Percentiles rank a stretch among this genome's conserved stretches.
Evolutionary conservation across 2,888 invertebrate genomes (phyloP).

Genomic region (Drosophila paucipuncta): DNA sequence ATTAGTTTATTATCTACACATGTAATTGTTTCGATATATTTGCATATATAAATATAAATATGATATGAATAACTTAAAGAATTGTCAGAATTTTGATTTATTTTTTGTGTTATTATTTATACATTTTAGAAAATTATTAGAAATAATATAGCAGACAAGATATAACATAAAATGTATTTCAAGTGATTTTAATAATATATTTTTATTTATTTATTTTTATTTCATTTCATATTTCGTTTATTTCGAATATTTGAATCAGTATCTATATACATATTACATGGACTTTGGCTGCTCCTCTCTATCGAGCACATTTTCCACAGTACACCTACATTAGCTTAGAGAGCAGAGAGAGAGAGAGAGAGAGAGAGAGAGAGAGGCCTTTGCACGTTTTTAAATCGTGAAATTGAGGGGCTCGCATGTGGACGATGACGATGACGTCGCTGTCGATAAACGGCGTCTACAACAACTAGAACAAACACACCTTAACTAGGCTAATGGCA

Average conservation of each 20-base stretch:
- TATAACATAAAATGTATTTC: background rate
- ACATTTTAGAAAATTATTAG: no score
- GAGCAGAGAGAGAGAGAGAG: background rate
- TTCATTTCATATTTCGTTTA: background rate
- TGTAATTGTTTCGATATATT: no score
- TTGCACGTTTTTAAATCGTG: constrained; percentile 37
- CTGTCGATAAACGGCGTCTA: constrained; percentile 33
- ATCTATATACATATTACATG: background rate
- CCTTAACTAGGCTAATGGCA: constrained; percentile 44
- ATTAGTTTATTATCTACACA: no score
- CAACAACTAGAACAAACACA: constrained; percentile 52
- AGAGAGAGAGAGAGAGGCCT: background rate
- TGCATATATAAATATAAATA: no score
- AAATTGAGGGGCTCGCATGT: constrained; percentile 49
- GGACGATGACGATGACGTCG: constrained; percentile 55
- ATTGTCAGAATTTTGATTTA: background rate
- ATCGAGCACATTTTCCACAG: constrained; percentile 9
- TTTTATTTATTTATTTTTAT: background rate
- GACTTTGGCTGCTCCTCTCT: background rate
- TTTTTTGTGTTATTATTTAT: background rate
- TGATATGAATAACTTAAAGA: no score
- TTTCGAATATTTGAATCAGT: background rate
- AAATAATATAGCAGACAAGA: no score
- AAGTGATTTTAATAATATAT: background rate
- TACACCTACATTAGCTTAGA: constrained; percentile 1